phyloP scores from a whole-genome alignment of 2,113 vertebrate species.

The Lophius piscatorius region DNA sequence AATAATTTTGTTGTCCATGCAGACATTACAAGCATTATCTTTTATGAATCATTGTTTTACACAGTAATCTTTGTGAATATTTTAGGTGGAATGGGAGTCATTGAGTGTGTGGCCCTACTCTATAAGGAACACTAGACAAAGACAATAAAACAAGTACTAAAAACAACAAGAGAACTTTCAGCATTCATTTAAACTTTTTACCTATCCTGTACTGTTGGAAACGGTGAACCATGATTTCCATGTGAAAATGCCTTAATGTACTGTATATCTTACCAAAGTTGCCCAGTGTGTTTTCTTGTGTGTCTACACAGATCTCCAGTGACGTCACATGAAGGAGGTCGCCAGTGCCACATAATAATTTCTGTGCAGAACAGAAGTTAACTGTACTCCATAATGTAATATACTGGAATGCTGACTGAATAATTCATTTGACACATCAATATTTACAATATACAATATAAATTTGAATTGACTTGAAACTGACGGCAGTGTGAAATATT shows the following conservation, averaged over 20 bases:
- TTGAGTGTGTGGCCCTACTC: neutral
- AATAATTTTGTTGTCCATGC: too few species aligned
- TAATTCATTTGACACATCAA: neutral
- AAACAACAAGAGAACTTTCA: too few species aligned
- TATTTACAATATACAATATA: neutral
- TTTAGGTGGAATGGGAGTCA: too few species aligned
- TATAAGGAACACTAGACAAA: too few species aligned
- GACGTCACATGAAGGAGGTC: conserved; percentile 82
- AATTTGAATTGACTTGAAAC: too few species aligned
- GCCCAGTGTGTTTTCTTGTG: conserved; percentile 85
- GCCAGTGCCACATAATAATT: conserved; percentile 79
- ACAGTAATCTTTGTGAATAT: too few species aligned
- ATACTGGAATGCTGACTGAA: neutral
- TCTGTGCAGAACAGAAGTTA: conserved; percentile 71
- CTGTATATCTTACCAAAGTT: conserved; percentile 87
- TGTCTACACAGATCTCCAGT: conserved; percentile 87
- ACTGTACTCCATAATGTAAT: neutral
- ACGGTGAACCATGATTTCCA: neutral
- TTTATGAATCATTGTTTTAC: too few species aligned
- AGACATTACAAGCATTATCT: too few species aligned
- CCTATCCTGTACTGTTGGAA: too few species aligned
- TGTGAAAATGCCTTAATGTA: neutral
- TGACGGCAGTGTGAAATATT: neutral
- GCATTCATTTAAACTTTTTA: too few species aligned
- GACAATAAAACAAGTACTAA: too few species aligned